Percentiles rank a stretch among this genome's conserved stretches.
Conservation (phyloP, 2,888 invertebrate genomes). For the Thymelicus lineola region DNA sequence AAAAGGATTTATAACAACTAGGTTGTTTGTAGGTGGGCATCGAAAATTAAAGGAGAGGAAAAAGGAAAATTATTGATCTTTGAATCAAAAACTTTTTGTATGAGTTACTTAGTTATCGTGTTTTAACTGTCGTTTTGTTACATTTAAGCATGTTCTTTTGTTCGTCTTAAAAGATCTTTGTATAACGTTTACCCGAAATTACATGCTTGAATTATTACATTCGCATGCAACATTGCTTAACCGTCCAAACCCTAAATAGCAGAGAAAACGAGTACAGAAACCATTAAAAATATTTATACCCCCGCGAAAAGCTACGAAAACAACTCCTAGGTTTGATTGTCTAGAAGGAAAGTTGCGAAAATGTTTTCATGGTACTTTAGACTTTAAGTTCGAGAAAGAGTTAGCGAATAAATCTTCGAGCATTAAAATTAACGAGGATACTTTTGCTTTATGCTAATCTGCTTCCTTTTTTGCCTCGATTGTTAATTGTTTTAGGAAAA, state of each 20-base stretch:
- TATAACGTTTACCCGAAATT: neutral
- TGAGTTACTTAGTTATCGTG: no score
- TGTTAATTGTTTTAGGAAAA: no score
- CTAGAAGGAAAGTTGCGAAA: constrained; percentile 32
- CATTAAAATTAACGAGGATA: constrained; percentile 36
- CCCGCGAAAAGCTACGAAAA: constrained; percentile 28
- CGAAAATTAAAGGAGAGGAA: no score
- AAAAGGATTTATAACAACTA: no score
- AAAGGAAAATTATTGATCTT: no score
- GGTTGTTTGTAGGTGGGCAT: no score
- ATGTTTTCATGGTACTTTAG: constrained; percentile 36
- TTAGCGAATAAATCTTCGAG: constrained; percentile 35
- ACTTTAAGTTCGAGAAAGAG: constrained; percentile 31
- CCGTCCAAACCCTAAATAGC: constrained; percentile 25
- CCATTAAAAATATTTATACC: constrained; percentile 37
- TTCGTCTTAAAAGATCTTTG: neutral
- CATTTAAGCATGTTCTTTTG: no score
- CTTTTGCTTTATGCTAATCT: constrained; percentile 26
- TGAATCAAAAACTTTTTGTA: no score
- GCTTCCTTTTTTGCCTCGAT: constrained; percentile 7
- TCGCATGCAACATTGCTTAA: neutral
- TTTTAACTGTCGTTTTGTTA: no score
- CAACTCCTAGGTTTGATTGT: constrained; percentile 35
- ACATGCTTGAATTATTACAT: neutral
- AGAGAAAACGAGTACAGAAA: constrained; percentile 19